Evolutionary conservation across 1,140 invertebrate species (phyloP), one percentile per base, ranked within the genome.

Genomic region (Cyclargus thomasi): DNA sequence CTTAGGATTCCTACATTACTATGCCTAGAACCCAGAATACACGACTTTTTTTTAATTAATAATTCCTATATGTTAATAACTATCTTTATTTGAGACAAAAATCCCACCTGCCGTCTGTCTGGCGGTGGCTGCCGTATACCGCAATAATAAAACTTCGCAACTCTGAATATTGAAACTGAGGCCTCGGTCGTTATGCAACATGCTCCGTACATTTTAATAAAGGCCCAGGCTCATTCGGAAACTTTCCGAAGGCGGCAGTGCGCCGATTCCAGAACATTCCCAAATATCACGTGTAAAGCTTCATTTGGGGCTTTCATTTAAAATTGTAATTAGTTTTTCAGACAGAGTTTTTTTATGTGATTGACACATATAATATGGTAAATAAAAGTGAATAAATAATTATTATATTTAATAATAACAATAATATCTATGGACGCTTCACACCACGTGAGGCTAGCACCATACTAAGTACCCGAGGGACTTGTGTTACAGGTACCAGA

Each of bases 101-200:
- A 85, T 89, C 83, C 81, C 82, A 64, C 70, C 80, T 89, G 87
- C 86, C 85, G 29, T 7, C 29, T 29, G 2, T 4, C 29, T 29
- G 29, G 5, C 29, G 29, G 29, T 29, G 29, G 29, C 29, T 29
- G 29, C 5, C 87, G 83, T 89, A 89, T 77, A 82, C 85, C 80
- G 85, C 83, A 86, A 88, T 89, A 89, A 89, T 87, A 89, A 89
- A 89, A 89, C 79, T 89, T 89, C 79, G 77, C 85, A 82, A 86
- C 86, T 83, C 82, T 84, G 85, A 89, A 89, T 89, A 89, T 89
- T 89, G 86, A 86, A 89, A 87, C 77, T 82, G 80, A 75, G 78
- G 83, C 74, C 71, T 75, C 80, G 83, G 82, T 82, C 82, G 83
- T 86, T 85, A 85, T 86, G 84, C 83, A 88, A 85, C 86, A 84